Percentiles rank a stretch among this genome's conserved stretches.
These are phyloP conservation scores for Oreochromis niloticus DNA, from an alignment of 2,113 vertebrate genomes.

Conservation along the genomic window DNA sequence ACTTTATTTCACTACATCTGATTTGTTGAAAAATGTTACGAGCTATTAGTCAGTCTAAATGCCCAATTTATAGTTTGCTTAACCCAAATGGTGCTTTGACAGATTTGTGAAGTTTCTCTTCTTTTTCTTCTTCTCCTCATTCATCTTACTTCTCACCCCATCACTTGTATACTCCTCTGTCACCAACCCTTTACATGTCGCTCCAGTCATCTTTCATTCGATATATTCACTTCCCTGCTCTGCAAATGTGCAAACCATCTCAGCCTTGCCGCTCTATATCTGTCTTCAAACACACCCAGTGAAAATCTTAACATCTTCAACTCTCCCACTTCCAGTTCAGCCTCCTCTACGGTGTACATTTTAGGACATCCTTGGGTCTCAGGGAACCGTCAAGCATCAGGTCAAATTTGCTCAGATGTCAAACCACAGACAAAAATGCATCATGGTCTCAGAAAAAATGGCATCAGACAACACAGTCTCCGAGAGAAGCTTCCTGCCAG, in stretches of 20 bases:
- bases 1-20: neutral
- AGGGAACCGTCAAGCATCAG: neutral
- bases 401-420: neutral
- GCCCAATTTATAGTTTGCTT: neutral
- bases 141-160: neutral
- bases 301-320: neutral
- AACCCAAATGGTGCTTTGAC: neutral
- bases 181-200: neutral
- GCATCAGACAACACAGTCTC: neutral
- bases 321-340: neutral
- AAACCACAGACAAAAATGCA: neutral
- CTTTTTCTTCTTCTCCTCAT: neutral
- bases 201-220: neutral
- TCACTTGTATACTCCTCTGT: neutral
- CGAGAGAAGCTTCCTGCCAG: neutral
- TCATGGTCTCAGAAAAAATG: neutral
- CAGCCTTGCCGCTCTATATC: neutral
- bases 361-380: neutral
- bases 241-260: neutral
- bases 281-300: neutral
- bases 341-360: neutral
- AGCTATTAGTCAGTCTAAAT: neutral
- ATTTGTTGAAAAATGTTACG: neutral
- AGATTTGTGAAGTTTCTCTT: neutral
- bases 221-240: neutral